A percentile compares a stretch with the other conserved stretches of the same genome.
Conservation (phyloP, 2,113 vertebrate species). For the Charadrius vociferus region DNA sequence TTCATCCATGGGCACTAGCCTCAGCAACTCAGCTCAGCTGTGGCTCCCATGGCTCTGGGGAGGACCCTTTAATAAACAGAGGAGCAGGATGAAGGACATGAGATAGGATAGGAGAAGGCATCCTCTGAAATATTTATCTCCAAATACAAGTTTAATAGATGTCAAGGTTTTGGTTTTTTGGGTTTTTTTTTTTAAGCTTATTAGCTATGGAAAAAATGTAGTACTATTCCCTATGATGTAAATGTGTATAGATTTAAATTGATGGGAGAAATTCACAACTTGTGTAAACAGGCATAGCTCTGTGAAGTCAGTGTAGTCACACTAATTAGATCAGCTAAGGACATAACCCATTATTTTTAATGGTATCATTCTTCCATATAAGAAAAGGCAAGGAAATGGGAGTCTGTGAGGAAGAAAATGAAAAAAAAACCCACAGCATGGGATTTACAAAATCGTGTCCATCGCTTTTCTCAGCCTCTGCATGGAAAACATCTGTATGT, state of each 20-base stretch:
- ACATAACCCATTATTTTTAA: background rate
- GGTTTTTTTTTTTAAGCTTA: background rate
- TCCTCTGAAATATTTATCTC: background rate
- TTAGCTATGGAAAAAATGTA: background rate
- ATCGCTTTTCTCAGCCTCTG: background rate
- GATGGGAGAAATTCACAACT: background rate
- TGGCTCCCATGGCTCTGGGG: background rate
- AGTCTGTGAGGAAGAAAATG: background rate
- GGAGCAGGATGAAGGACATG: background rate
- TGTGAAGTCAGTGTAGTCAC: background rate
- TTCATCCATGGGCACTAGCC: background rate
- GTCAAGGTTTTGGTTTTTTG: background rate
- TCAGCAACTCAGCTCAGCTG: background rate
- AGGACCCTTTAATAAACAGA: background rate
- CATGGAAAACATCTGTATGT: slow-evolving; percentile 32
- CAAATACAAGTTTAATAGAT: background rate
- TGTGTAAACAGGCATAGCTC: slow-evolving; percentile 16
- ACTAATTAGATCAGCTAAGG: background rate
- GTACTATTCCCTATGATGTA: background rate
- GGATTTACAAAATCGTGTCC: background rate
- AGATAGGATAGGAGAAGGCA: background rate
- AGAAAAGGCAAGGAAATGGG: background rate
- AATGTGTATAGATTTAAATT: slow-evolving; percentile 18
- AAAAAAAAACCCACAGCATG: background rate
- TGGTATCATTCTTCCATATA: background rate